Evolutionary conservation across 2,888 invertebrate species (phyloP).

Genomic region (Fragum fragum): DNA sequence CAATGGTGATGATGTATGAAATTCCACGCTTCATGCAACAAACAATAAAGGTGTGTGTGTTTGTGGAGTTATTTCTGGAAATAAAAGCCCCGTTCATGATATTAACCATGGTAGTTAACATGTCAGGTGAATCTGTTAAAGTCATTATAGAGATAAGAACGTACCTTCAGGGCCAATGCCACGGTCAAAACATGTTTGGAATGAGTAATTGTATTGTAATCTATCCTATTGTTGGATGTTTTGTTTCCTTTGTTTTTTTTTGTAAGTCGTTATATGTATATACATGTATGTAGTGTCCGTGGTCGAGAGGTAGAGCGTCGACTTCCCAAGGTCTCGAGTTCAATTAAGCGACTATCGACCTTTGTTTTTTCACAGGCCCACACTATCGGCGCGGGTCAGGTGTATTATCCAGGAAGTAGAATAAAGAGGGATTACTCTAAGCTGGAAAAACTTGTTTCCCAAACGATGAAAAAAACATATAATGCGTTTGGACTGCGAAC

Average conservation of each 20-base stretch:
- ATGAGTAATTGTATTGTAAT: background rate
- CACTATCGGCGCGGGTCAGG: no score
- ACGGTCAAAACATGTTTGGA: background rate
- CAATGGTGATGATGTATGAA: background rate
- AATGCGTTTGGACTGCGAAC: no score
- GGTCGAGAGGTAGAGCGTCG: no score
- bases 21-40: constrained; percentile 6
- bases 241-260: background rate
- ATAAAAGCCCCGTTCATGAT: background rate
- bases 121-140: background rate
- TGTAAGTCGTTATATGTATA: no score
- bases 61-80: background rate
- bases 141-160: background rate
- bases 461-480: no score
- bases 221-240: background rate
- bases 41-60: background rate
- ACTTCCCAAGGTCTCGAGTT: no score
- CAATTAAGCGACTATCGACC: no score
- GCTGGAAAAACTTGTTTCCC: no score
- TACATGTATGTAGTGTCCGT: no score
- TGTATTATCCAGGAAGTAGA: no score
- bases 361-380: no score
- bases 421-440: no score
- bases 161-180: background rate
- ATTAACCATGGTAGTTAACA: background rate